Percentiles rank a stretch among this genome's conserved stretches.
phyloP scores from a whole-genome alignment of 2,888 invertebrate species.

The Lasioglossum villosulum region DNA sequence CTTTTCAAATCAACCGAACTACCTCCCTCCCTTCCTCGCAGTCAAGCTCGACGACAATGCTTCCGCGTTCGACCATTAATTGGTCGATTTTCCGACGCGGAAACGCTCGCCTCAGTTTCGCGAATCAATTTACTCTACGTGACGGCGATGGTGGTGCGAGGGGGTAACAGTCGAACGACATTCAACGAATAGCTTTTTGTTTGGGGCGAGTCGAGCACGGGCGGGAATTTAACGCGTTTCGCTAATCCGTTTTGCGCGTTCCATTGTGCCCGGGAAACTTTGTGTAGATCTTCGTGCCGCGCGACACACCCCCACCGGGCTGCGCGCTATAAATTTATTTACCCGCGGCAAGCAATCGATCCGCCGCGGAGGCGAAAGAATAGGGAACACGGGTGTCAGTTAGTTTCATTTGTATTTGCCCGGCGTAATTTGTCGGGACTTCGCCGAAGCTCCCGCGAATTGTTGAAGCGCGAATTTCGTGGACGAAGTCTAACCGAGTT shows the following conservation, averaged over 20 bases:
- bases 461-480: not conserved
- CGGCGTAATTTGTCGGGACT: not conserved
- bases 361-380: conserved; percentile 1
- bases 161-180: conserved; percentile 15
- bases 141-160: not conserved
- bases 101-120: conserved; percentile 4
- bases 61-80: conserved; percentile 30
- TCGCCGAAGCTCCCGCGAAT: not conserved
- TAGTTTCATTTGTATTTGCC: conserved; percentile 10
- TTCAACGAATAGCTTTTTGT: not conserved
- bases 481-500: not conserved
- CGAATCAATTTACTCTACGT: conserved; percentile 15
- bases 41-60: not conserved
- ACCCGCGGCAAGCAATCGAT: not conserved
- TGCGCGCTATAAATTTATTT: not conserved
- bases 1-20: not conserved
- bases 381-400: not conserved
- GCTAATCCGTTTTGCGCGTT: conserved; percentile 18
- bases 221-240: conserved; percentile 13
- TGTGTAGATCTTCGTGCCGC: conserved; percentile 13
- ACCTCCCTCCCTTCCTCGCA: not conserved
- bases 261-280: conserved; percentile 8
- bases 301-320: not conserved
- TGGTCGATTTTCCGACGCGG: not conserved
- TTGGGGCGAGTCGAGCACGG: conserved; percentile 11